phyloP scores from a whole-genome alignment of 2,797 vertebrate genomes.

The Prionace glauca region DNA sequence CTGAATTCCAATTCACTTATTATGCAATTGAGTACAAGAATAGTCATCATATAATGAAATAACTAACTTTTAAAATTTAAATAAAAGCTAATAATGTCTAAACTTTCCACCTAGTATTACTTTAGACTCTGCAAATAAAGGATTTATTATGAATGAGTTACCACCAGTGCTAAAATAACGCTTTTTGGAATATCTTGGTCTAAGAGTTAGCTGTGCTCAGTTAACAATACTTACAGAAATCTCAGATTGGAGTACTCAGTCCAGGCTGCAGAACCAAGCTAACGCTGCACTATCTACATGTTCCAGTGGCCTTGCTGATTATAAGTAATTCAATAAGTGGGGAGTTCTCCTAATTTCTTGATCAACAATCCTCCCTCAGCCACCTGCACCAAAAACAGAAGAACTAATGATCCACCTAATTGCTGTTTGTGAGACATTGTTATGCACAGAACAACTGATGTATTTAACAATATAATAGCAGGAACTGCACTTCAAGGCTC shows the following conservation, averaged over 20 bases:
- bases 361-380: not conserved
- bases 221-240: not conserved
- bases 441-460: not conserved
- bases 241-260: not conserved
- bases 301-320: not conserved
- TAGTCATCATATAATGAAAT: not conserved
- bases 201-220: not conserved
- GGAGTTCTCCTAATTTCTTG: not conserved
- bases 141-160: not conserved
- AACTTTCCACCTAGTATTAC: not conserved
- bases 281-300: not conserved
- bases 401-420: constrained; percentile 3
- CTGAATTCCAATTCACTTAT: not conserved
- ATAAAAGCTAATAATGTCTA: not conserved
- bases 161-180: not conserved
- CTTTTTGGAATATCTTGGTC: not conserved
- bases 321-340: not conserved
- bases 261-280: not conserved
- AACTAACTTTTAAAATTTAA: not conserved
- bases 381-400: not conserved
- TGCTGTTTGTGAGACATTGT: not conserved
- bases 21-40: not conserved
- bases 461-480: not conserved
- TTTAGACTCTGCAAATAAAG: not conserved
- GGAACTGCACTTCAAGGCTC: not conserved